phyloP scores from a whole-genome alignment of 2,113 vertebrate species.

The Crotophaga sulcirostris region DNA sequence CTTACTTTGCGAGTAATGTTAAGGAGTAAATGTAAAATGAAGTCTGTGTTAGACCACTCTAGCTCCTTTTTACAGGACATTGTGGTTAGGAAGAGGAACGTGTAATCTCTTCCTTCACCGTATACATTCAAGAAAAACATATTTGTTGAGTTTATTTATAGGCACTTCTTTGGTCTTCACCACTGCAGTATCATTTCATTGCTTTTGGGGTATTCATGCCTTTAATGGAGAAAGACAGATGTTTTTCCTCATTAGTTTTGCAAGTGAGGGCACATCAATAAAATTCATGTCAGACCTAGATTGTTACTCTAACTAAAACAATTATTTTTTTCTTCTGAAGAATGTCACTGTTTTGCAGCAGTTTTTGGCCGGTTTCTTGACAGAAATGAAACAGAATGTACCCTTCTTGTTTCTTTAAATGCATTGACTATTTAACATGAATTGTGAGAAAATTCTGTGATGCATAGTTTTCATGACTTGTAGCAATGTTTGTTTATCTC shows the following conservation, averaged over 20 bases:
- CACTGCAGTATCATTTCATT: background rate
- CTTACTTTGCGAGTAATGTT: background rate
- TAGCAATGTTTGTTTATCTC: background rate
- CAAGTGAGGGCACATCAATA: background rate
- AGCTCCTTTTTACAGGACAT: background rate
- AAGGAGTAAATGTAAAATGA: background rate
- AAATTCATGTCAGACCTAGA: background rate
- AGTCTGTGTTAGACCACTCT: background rate
- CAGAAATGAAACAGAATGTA: background rate
- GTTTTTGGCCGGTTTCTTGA: background rate
- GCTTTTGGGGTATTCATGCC: background rate
- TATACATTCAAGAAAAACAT: background rate
- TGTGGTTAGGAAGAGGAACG: background rate
- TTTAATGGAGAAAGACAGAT: slow-evolving; percentile 17
- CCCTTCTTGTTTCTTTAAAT: background rate
- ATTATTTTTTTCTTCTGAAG: background rate
- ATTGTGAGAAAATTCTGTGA: too few species aligned
- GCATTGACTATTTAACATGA: background rate
- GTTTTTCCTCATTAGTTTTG: background rate
- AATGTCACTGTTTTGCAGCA: background rate
- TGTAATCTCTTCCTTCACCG: background rate
- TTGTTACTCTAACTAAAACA: background rate
- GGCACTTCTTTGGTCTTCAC: background rate
- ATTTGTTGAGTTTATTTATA: slow-evolving; percentile 11
- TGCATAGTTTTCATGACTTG: background rate